Conservation (phyloP, 92 coral and sea anemone genomes). For the Zoanthus gigantus region DNA sequence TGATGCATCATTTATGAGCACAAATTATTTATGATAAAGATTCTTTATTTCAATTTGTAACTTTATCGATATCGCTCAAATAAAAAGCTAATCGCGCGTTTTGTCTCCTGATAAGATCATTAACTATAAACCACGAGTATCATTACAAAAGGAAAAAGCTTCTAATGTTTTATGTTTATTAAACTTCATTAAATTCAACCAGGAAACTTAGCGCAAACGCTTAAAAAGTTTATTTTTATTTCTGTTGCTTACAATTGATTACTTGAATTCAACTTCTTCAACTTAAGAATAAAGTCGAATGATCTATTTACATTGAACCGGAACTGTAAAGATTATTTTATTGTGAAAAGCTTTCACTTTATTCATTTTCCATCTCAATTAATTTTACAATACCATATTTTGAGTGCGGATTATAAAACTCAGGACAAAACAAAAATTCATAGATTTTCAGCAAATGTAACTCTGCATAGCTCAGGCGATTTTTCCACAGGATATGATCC, state of each 20-base stretch:
- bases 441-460: background rate
- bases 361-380: conserved; percentile 35
- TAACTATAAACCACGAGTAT: background rate
- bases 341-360: conserved; percentile 27
- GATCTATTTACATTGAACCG: background rate
- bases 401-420: conserved; percentile 4
- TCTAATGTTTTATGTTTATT: conserved; percentile 18
- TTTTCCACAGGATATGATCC: background rate
- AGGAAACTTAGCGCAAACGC: background rate
- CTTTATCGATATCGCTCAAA: background rate
- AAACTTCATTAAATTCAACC: background rate
- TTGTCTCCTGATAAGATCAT: conserved; percentile 29
- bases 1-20: conserved; percentile 37
- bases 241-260: background rate
- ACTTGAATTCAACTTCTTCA: background rate
- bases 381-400: conserved; percentile 37
- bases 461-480: background rate
- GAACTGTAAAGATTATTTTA: conserved; percentile 50
- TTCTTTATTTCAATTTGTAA: conserved; percentile 32
- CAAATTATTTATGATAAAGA: conserved; percentile 13
- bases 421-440: conserved; percentile 16
- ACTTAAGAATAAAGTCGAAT: conserved; percentile 24
- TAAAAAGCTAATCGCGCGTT: background rate
- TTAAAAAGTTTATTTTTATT: background rate
- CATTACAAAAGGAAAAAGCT: conserved; percentile 29